These are phyloP conservation scores for Sanderia malayensis DNA, from an alignment of 30 jellyfish, hydroid and myxozoan species.

Conservation along the genomic window DNA sequence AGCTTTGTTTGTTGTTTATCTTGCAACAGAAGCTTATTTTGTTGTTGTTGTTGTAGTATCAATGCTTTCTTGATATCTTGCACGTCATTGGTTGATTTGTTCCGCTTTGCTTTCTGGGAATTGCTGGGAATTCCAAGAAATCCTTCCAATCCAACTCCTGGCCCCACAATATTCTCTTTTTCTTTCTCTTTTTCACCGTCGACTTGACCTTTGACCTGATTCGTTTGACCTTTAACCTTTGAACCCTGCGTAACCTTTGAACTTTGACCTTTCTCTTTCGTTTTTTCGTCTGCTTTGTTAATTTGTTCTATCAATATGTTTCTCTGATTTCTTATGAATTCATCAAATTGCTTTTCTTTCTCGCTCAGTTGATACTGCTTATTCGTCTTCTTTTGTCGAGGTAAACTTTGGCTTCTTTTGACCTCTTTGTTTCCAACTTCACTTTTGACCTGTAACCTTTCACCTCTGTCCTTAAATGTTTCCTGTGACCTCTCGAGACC, in stretches of 20 bases:
- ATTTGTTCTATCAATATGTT: conserved; percentile 34
- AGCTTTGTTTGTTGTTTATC: conserved; percentile 44
- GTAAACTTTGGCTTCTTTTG: conserved; percentile 34
- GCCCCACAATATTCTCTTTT: neutral
- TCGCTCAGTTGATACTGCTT: conserved; percentile 16
- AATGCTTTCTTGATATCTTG: neutral
- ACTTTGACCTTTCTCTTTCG: conserved; percentile 5
- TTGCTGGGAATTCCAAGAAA: conserved; percentile 25
- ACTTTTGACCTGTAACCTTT: neutral
- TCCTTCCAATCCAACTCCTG: conserved; percentile 38
- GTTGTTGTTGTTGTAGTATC: conserved; percentile 4
- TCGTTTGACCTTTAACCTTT: neutral
- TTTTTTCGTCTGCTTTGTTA: neutral
- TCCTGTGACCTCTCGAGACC: conserved; percentile 11
- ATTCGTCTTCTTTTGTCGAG: conserved; percentile 22
- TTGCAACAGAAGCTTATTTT: conserved; percentile 31
- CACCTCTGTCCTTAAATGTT: neutral
- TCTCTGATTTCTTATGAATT: conserved; percentile 55
- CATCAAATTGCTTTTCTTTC: conserved; percentile 46
- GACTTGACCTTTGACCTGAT: conserved; percentile 2
- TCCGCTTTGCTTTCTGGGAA: conserved; percentile 32
- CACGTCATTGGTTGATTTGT: conserved; percentile 49
- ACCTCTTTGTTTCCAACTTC: conserved; percentile 5
- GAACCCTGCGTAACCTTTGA: conserved; percentile 7
- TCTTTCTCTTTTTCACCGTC: neutral